These are phyloP conservation scores for Sarcophaga variegata DNA, from an alignment of 2,888 invertebrate species.

Conservation along the genomic window DNA sequence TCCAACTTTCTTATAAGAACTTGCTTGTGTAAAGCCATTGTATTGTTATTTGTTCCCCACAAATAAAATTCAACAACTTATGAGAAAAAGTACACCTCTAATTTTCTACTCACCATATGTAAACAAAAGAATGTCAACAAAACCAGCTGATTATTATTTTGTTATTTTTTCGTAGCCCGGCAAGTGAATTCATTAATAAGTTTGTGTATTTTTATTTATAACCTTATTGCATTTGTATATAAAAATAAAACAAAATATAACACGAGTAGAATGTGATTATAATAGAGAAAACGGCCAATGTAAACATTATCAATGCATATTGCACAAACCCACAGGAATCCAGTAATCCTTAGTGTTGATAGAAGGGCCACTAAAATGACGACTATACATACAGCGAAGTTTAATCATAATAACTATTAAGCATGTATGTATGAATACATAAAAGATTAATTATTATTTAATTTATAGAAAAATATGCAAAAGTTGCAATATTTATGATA, in stretches of 20 bases:
- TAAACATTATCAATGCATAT: not conserved
- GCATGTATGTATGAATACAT: not conserved
- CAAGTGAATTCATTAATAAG: constrained; percentile 21
- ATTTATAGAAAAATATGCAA: constrained; percentile 30
- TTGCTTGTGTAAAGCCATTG: no score
- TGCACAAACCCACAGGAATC: not conserved
- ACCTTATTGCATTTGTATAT: constrained; percentile 30
- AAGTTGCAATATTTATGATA: constrained; percentile 12
- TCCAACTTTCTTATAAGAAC: no score
- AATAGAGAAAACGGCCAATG: not conserved
- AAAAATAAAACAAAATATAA: constrained; percentile 13
- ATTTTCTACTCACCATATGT: constrained; percentile 44
- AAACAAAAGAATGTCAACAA: constrained; percentile 52
- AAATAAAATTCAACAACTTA: no score
- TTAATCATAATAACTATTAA: constrained; percentile 38
- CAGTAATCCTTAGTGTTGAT: no score
- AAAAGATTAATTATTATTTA: constrained; percentile 28
- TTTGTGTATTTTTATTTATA: constrained; percentile 42
- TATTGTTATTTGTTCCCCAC: no score
- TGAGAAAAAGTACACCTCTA: constrained; percentile 12
- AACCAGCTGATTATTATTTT: constrained; percentile 55
- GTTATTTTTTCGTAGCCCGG: constrained; percentile 37
- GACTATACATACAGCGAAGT: constrained; percentile 9
- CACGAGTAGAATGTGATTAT: not conserved
- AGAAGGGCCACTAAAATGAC: no score